A percentile compares a stretch with the other conserved stretches of the same genome.
phyloP scores from a whole-genome alignment of 23 tunicate genomes.

The Clavelina lepadiformis region DNA sequence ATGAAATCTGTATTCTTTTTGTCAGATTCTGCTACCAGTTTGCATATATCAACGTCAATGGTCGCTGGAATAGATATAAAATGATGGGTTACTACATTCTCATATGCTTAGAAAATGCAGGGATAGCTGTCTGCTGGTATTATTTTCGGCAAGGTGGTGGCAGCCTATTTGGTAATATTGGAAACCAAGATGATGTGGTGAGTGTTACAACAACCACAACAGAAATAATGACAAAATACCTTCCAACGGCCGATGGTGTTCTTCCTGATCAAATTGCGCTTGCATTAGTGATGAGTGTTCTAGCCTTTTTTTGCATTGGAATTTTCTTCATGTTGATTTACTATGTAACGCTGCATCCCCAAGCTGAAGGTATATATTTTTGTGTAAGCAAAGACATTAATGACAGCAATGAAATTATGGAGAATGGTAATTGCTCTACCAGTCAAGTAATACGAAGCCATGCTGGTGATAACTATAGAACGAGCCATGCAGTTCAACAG shows the following conservation, averaged over 20 bases:
- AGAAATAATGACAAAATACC: too few species aligned
- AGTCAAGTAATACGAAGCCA: not conserved
- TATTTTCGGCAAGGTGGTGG: conserved; percentile 57
- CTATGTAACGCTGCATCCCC: conserved; percentile 51
- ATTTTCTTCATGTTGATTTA: conserved; percentile 60
- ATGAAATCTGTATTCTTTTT: not conserved
- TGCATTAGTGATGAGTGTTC: conserved; percentile 26
- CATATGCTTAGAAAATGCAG: conserved; percentile 44
- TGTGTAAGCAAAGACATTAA: not conserved
- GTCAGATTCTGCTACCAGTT: conserved; percentile 71
- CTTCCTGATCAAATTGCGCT: conserved; percentile 28
- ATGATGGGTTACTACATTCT: conserved; percentile 64
- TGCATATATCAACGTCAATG: conserved; percentile 76
- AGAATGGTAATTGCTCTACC: not conserved
- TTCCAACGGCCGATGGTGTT: conserved; percentile 1
- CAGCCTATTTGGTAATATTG: conserved; percentile 7
- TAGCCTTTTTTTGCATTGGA: conserved; percentile 30
- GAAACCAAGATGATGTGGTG: not conserved
- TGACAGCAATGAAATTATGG: not conserved
- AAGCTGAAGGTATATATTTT: not conserved
- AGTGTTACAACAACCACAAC: too few species aligned
- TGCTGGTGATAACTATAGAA: conserved; percentile 19
- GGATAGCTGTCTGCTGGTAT: conserved; percentile 49
- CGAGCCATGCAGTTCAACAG: not conserved
- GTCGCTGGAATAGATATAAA: conserved; percentile 19